These are phyloP conservation scores for Brachypodius melanocephalos DNA, from an alignment of 2,113 vertebrate species.

Conservation along the genomic window DNA sequence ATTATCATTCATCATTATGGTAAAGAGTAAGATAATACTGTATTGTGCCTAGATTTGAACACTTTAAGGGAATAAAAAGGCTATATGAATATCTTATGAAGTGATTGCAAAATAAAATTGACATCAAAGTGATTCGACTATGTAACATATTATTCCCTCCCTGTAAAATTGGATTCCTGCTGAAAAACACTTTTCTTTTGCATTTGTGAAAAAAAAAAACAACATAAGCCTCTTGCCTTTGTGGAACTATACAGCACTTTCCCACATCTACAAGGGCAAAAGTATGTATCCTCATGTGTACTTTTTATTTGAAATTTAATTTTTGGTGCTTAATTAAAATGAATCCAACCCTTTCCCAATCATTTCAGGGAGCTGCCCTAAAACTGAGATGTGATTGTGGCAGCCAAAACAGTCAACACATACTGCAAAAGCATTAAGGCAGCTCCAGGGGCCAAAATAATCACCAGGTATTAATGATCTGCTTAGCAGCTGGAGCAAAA, in stretches of 20 bases:
- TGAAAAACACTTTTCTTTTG: neutral
- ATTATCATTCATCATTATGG: constrained; percentile 48
- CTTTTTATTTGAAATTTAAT: neutral
- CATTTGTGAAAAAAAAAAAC: neutral
- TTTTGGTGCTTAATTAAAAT: neutral
- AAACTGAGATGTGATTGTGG: neutral
- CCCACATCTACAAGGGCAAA: neutral
- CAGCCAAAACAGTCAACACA: neutral
- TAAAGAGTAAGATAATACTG: constrained; percentile 48
- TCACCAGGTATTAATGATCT: neutral
- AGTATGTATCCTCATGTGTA: neutral
- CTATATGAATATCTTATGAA: constrained; percentile 53
- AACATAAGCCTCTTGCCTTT: neutral
- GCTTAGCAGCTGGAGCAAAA: neutral
- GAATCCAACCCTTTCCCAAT: neutral
- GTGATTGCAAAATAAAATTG: constrained; percentile 46
- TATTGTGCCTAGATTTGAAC: constrained; percentile 25
- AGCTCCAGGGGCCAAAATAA: neutral
- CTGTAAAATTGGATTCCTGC: constrained; percentile 13
- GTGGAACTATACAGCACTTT: neutral
- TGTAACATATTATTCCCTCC: neutral
- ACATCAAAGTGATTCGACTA: constrained; percentile 35
- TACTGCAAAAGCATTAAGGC: neutral
- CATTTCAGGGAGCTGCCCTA: neutral
- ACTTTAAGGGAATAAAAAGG: constrained; percentile 17